phyloP scores from a whole-genome alignment of 2,888 invertebrate species.

The Platerodrilus igneus region DNA sequence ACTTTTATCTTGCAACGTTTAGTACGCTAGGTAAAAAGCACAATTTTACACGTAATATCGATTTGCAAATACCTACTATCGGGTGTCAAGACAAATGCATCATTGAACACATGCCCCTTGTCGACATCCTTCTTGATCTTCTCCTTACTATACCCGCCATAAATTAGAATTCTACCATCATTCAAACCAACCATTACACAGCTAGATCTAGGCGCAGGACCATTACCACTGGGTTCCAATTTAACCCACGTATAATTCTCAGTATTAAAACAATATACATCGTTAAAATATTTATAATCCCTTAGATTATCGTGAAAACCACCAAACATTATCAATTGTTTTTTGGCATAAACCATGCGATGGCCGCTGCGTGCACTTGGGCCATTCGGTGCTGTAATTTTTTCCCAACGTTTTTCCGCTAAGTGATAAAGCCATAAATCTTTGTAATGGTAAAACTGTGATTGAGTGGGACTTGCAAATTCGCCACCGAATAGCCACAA shows the following conservation, averaged over 20 bases:
- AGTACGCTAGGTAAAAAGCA: background rate
- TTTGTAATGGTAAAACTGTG: constrained; percentile 89
- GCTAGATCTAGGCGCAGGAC: constrained; percentile 76
- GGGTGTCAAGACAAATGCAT: constrained; percentile 62
- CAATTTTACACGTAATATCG: background rate
- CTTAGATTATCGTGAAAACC: constrained; percentile 88
- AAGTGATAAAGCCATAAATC: constrained; percentile 87
- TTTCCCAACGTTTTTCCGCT: constrained; percentile 68
- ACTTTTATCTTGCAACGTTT: too few species aligned
- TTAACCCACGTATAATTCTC: constrained; percentile 76
- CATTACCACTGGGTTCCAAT: constrained; percentile 59
- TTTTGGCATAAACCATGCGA: constrained; percentile 77
- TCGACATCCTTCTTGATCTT: constrained; percentile 70
- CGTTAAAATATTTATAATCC: constrained; percentile 86
- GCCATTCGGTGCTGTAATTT: constrained; percentile 66
- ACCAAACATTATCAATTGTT: constrained; percentile 79
- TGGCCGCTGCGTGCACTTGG: constrained; percentile 87
- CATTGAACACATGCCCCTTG: constrained; percentile 64
- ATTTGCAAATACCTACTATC: constrained; percentile 53
- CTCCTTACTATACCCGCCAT: constrained; percentile 75
- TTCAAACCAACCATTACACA: constrained; percentile 65
- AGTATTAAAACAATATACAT: constrained; percentile 74
- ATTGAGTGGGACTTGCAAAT: constrained; percentile 83
- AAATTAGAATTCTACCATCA: constrained; percentile 64
- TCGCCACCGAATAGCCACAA: constrained; percentile 87